Evolutionary conservation across 2,797 vertebrate species (phyloP).

Genomic region (Alca torda): DNA sequence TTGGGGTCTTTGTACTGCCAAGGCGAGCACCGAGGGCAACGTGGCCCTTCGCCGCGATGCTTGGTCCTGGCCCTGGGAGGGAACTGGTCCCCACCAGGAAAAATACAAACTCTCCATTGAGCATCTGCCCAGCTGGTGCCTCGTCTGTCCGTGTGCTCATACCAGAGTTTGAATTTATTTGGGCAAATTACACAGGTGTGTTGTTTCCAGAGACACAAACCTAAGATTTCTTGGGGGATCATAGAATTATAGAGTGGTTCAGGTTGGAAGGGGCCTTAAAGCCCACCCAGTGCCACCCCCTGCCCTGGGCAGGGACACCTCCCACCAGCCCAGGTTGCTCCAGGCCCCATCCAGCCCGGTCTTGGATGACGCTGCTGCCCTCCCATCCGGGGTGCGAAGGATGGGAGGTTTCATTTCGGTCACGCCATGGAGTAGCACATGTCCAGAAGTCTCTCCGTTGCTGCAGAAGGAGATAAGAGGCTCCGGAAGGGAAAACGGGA

Average conservation of each 20-base stretch:
- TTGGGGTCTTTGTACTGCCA: not conserved
- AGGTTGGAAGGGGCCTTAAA: too few species aligned
- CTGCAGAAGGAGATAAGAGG: not conserved
- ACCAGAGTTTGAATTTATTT: not conserved
- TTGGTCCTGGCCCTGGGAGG: not conserved
- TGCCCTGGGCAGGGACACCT: too few species aligned
- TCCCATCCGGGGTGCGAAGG: fast-evolving
- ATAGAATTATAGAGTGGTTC: too few species aligned
- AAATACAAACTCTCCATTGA: not conserved
- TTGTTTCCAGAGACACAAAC: not conserved
- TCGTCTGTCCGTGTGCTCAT: too few species aligned
- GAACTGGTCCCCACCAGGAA: too few species aligned
- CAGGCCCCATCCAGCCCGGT: too few species aligned
- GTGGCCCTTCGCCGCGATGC: not conserved
- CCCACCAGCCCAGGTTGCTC: too few species aligned
- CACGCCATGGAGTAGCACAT: fast-evolving
- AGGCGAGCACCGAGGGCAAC: not conserved
- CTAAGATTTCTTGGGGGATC: not conserved
- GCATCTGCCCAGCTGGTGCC: not conserved
- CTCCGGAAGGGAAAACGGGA: not conserved
- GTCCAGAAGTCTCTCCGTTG: not conserved
- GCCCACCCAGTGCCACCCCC: too few species aligned
- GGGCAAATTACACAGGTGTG: not conserved
- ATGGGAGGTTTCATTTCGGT: not conserved
- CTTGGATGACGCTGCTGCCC: not conserved